Conservation (phyloP, 92 coral and sea anemone genomes). For the Pocillopora grandis region DNA sequence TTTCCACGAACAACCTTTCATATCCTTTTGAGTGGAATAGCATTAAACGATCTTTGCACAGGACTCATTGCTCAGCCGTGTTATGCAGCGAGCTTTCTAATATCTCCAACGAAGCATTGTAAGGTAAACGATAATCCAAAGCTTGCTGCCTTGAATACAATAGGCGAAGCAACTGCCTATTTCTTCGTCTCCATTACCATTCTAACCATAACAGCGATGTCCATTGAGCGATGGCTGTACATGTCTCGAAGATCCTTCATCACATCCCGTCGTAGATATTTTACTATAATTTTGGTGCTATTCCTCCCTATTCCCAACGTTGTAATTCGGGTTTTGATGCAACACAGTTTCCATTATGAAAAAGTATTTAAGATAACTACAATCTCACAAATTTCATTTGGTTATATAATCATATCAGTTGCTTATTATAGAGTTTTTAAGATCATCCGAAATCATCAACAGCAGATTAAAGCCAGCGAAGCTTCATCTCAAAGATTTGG, state of each 20-base stretch:
- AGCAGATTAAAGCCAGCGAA: not conserved
- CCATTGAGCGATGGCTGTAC: conserved; percentile 9
- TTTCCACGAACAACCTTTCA: not conserved
- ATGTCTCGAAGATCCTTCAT: not conserved
- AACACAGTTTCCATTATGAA: no score
- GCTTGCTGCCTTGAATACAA: not conserved
- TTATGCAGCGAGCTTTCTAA: not conserved
- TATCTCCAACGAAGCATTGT: not conserved
- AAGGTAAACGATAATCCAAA: not conserved
- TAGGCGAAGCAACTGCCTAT: not conserved
- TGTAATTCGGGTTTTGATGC: not conserved
- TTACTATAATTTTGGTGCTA: not conserved
- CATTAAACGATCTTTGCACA: not conserved
- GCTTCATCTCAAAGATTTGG: not conserved
- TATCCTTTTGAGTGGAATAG: not conserved
- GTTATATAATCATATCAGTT: not conserved
- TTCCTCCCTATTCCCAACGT: not conserved
- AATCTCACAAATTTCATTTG: not conserved
- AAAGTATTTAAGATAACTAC: not conserved
- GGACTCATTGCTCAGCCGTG: conserved; percentile 7
- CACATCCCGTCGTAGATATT: not conserved
- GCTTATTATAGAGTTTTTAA: not conserved
- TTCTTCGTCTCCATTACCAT: not conserved
- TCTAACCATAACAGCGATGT: not conserved
- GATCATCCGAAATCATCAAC: not conserved